phyloP scores from a whole-genome alignment of 2,888 invertebrate species.

The Congeria kusceri region DNA sequence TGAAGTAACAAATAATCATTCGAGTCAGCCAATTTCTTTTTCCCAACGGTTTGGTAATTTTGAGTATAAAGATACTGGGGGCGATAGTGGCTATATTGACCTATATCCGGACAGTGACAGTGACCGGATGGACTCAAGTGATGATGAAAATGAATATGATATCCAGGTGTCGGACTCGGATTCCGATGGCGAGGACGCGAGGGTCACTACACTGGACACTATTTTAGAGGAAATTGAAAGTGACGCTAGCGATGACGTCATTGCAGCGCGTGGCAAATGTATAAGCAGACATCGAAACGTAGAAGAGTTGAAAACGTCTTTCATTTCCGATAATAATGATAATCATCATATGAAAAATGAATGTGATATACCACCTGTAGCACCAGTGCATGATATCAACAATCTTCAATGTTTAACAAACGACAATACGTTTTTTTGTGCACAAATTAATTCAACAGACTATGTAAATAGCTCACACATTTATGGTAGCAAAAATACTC shows the following conservation, averaged over 20 bases:
- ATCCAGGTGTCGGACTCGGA: constrained; percentile 64
- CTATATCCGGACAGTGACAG: constrained; percentile 60
- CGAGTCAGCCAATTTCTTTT: constrained; percentile 39
- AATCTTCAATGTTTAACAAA: constrained; percentile 19
- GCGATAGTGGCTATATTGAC: constrained; percentile 61
- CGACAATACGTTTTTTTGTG: not conserved
- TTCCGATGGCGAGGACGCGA: constrained; percentile 47
- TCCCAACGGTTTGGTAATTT: constrained; percentile 63
- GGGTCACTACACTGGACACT: constrained; percentile 70
- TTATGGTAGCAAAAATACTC: not conserved
- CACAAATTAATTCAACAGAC: constrained; percentile 9
- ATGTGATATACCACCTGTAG: not conserved
- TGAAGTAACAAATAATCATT: not conserved
- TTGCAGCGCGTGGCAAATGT: constrained; percentile 1
- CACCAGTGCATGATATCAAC: not conserved
- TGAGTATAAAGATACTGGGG: constrained; percentile 67
- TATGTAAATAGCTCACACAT: constrained; percentile 5
- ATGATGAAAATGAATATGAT: constrained; percentile 72
- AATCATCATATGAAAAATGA: not conserved
- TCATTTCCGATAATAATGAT: not conserved
- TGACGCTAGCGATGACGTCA: constrained; percentile 23
- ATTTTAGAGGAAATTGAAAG: constrained; percentile 78
- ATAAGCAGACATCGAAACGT: no score
- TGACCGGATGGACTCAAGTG: constrained; percentile 59
- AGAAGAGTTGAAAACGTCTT: no score